These are phyloP conservation scores for Myathropa florea DNA, from an alignment of 2,888 invertebrate species.

Conservation along the genomic window DNA sequence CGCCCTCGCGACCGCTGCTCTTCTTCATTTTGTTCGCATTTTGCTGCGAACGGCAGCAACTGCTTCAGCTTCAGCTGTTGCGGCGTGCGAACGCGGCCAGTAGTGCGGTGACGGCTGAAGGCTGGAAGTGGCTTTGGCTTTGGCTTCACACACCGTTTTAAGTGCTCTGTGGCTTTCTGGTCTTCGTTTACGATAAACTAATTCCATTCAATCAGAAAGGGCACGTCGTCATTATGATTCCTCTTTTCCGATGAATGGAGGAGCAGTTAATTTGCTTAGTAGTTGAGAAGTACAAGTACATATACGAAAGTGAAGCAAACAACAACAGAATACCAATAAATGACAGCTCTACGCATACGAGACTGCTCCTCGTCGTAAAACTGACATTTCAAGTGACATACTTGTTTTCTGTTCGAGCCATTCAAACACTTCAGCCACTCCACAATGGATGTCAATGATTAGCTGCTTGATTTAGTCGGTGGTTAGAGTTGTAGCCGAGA, in stretches of 20 bases:
- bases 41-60: not conserved
- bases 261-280: not conserved
- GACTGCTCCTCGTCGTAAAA: not conserved
- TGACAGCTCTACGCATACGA: not conserved
- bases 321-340: not conserved
- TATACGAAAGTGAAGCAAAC: not conserved
- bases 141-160: slow-evolving; percentile 11
- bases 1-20: not conserved
- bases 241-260: slow-evolving; percentile 36
- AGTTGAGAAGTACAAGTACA: too few relatives aligned
- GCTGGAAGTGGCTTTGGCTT: slow-evolving; percentile 13
- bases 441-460: slow-evolving; percentile 50
- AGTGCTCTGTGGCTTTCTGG: slow-evolving; percentile 13
- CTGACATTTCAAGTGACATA: slow-evolving; percentile 65
- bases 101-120: not conserved
- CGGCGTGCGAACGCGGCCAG: slow-evolving; percentile 50
- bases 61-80: slow-evolving; percentile 6
- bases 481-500: slow-evolving; percentile 19
- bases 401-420: slow-evolving; percentile 17
- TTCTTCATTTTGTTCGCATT: slow-evolving; percentile 2
- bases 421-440: not conserved
- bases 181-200: slow-evolving; percentile 33
- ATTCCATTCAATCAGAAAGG: slow-evolving; percentile 64
- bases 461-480: slow-evolving; percentile 48
- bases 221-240: slow-evolving; percentile 35